A percentile compares a stretch with the other conserved stretches of the same genome.
These are phyloP conservation scores for Athalia circularis DNA, from an alignment of 2,888 invertebrate genomes.

Conservation along the genomic window DNA sequence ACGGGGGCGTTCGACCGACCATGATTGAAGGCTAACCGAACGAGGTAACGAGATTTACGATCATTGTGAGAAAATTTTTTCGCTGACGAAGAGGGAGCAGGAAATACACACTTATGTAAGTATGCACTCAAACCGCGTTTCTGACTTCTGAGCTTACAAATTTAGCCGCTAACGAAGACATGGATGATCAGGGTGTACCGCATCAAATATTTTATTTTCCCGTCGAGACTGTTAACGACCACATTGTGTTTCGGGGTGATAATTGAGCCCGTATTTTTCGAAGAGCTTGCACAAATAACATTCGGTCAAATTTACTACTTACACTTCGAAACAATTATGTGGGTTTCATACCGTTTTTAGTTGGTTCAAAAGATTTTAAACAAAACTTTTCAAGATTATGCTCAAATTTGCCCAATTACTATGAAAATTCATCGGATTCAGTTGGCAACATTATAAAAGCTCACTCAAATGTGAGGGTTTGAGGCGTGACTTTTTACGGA, in stretches of 20 bases:
- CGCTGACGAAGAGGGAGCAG: slow-evolving; percentile 1
- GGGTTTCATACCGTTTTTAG: too few species aligned
- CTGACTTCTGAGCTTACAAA: not conserved
- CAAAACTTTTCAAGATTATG: not conserved
- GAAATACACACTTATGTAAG: not conserved
- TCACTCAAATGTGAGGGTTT: not conserved
- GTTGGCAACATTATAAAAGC: not conserved
- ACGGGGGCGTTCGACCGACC: slow-evolving; percentile 30
- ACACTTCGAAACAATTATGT: too few species aligned
- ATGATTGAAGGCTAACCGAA: slow-evolving; percentile 34
- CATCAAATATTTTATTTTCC: not conserved
- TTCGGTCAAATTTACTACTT: too few species aligned
- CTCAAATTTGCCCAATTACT: not conserved
- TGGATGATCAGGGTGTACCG: not conserved
- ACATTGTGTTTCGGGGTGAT: not conserved
- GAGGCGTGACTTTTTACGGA: not conserved
- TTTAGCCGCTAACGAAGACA: not conserved
- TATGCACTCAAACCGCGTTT: not conserved
- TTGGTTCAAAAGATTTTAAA: too few species aligned
- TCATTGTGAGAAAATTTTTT: slow-evolving; percentile 8
- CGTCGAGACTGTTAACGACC: not conserved
- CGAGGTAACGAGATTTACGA: slow-evolving; percentile 29
- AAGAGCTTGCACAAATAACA: too few species aligned
- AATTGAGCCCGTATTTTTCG: too few species aligned
- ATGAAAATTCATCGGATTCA: not conserved